These are phyloP conservation scores for Platyura marginata DNA, from an alignment of 1,140 invertebrate species.

Conservation along the genomic window DNA sequence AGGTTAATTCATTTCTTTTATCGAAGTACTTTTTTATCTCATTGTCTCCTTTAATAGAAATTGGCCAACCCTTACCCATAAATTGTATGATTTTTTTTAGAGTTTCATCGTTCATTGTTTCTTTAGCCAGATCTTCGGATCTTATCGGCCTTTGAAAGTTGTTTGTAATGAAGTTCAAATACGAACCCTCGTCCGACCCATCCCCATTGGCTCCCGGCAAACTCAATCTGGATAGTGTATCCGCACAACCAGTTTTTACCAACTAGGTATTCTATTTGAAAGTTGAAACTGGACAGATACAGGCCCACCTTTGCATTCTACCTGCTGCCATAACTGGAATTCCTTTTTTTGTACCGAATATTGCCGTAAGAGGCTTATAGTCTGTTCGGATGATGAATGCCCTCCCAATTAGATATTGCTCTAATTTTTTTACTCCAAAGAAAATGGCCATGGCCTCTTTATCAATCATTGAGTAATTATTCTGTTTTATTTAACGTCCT, in stretches of 20 bases:
- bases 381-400: slow-evolving; percentile 26
- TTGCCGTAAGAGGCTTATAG: slow-evolving; percentile 25
- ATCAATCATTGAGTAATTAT: slow-evolving; percentile 24
- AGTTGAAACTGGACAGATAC: slow-evolving; percentile 17
- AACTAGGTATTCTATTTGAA: slow-evolving; percentile 14
- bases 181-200: too few relatives aligned
- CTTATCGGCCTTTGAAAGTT: too few relatives aligned
- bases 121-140: too few relatives aligned
- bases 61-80: too few relatives aligned
- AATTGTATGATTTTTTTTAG: too few relatives aligned
- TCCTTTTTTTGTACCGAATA: slow-evolving; percentile 23
- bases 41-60: too few relatives aligned
- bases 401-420: slow-evolving; percentile 4
- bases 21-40: too few relatives aligned
- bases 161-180: too few relatives aligned
- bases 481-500: slow-evolving; percentile 22
- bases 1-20: too few relatives aligned
- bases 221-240: slow-evolving; percentile 8
- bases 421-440: slow-evolving; percentile 22
- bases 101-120: too few relatives aligned
- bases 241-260: slow-evolving; percentile 7
- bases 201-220: too few relatives aligned
- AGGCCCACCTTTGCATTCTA: slow-evolving; percentile 18
- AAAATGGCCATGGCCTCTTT: slow-evolving; percentile 30
- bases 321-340: slow-evolving; percentile 12